phyloP scores from a whole-genome alignment of 2,113 vertebrate genomes.

The Aldabrachelys gigantea region DNA sequence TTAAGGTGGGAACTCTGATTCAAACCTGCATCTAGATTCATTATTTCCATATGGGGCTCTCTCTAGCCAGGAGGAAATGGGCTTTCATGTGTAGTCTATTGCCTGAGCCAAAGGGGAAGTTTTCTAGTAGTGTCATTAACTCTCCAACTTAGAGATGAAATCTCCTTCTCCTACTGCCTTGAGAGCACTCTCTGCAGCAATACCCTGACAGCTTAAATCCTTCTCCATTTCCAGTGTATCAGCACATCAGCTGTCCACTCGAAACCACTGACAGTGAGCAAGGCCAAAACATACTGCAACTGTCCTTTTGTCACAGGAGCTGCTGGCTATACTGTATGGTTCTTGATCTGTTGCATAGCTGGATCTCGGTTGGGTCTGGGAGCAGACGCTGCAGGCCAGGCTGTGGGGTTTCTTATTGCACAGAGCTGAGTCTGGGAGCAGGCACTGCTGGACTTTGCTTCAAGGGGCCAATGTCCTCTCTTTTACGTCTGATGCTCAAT shows the following conservation, averaged over 20 bases:
- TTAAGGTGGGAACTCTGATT: background rate
- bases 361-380: no score
- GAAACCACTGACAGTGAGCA: background rate
- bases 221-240: background rate
- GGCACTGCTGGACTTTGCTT: background rate
- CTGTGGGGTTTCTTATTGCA: background rate
- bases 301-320: background rate
- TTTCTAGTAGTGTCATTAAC: background rate
- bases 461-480: background rate
- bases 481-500: background rate
- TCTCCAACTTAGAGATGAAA: background rate
- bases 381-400: background rate
- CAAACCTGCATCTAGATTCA: background rate
- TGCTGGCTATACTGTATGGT: no score
- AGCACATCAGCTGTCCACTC: background rate
- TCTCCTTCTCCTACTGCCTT: background rate
- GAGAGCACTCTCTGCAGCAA: conserved; percentile 1
- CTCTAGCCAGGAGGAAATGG: accelerated
- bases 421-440: no score
- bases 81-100: background rate
- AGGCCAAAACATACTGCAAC: background rate
- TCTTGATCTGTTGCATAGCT: background rate
- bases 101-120: background rate
- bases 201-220: accelerated
- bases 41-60: background rate